Base-by-base conservation (phyloP, 2,113 vertebrate species). In the Nipponia nippon region DNA sequence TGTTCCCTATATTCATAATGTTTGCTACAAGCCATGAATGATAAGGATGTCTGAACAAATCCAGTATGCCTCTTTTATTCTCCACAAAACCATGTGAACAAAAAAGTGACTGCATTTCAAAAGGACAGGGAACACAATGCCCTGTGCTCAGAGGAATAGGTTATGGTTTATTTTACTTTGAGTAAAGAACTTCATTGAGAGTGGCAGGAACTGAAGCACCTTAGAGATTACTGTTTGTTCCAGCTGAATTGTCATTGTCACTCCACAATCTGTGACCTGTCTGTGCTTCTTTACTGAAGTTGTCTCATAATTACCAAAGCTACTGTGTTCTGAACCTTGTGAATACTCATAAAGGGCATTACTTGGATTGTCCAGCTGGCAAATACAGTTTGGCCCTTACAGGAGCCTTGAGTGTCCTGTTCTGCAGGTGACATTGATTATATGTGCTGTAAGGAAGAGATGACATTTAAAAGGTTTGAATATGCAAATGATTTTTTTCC, bases 391-490 rank as follows among this genome's bases (percentile, higher is more conserved):
- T 96, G 81, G 42, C 38, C 36, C 91, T 55, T 95, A 76, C 53
- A 93, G 85, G 49, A 87, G 76, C 71, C 75, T 93, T 55, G 61
- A 69, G 63, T 75, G 70, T 92, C 80, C 58, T 86, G 59, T 88
- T 95, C 69, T 93, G 75, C 65, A 78, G 71, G 91, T 96, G 86
- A 91, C 83, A 79, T 59, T 91, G 93, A 92, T 93, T 83, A 65
- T 80, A 95, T 62, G 22, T 73, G 55, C 87, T 94, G 85, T n/a
- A 90, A 90, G 72, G 67, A 93, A 90, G 29, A 90, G 94, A 96
- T 97, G 95, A 96, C 94, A 96, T 95, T 97, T 97, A 70, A 97
- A 91, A 96, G 79, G 42, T 53, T 89, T 96, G 58, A 70, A 94
- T 94, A 95, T 92, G 67, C 55, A 93, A 93, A 89, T 90, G 0